These are phyloP conservation scores for Trichosurus vulpecula DNA, from an alignment of 2,797 vertebrate genomes.

Conservation along the genomic window DNA sequence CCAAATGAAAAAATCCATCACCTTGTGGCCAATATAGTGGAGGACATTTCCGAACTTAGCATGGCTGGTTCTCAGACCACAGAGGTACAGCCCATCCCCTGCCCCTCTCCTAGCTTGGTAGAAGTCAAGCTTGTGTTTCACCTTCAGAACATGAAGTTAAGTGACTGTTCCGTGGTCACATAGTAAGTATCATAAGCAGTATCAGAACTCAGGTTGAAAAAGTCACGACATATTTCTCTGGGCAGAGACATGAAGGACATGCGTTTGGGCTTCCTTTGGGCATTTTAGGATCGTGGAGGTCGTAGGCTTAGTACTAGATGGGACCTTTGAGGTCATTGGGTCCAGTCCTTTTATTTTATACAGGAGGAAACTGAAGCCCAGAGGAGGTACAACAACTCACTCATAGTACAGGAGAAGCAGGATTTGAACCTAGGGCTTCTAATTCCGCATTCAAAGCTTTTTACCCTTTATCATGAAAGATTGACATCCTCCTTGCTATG, in stretches of 20 bases:
- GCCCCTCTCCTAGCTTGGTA: not conserved
- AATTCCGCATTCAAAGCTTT: not conserved
- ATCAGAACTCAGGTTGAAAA: not conserved
- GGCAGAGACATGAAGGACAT: not conserved
- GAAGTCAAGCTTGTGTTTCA: not conserved
- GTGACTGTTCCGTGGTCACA: not conserved
- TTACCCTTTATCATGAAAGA: not conserved
- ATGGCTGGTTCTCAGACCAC: not conserved
- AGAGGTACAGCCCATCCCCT: not conserved
- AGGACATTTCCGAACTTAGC: not conserved
- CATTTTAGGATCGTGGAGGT: too few relatives aligned
- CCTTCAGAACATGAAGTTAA: not conserved
- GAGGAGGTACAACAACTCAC: not conserved
- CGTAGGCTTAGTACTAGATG: not conserved
- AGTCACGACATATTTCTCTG: not conserved
- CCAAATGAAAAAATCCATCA: too few relatives aligned
- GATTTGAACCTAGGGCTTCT: not conserved
- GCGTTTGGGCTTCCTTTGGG: too few relatives aligned
- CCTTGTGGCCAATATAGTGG: not conserved
- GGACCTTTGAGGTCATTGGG: not conserved
- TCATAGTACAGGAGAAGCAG: not conserved
- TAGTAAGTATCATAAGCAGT: not conserved
- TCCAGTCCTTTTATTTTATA: not conserved
- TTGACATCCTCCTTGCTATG: not conserved
- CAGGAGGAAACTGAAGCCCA: not conserved